phyloP scores from a whole-genome alignment of 2,888 invertebrate genomes.

The Nephrotoma appendiculata region DNA sequence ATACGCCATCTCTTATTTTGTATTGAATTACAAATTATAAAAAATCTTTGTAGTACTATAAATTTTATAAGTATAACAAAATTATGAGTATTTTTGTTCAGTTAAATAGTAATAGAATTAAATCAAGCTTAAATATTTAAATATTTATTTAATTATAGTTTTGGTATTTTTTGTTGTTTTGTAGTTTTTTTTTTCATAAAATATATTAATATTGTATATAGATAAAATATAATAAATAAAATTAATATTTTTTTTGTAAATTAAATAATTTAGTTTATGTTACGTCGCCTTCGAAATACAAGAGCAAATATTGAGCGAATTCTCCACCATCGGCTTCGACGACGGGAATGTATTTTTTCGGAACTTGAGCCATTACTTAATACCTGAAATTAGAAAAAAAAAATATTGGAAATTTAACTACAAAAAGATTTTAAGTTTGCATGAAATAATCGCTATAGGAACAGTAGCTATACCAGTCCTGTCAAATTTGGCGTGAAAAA shows the following conservation, averaged over 20 bases:
- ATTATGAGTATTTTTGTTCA: neutral
- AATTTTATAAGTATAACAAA: neutral
- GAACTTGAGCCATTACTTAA: slow-evolving; percentile 37
- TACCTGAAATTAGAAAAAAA: slow-evolving; percentile 24
- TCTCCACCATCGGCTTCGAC: slow-evolving; percentile 69
- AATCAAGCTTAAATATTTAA: neutral
- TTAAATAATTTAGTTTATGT: slow-evolving; percentile 22
- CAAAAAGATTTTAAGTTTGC: neutral
- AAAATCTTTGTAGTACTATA: neutral
- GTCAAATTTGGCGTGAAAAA: neutral
- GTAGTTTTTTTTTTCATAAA: neutral
- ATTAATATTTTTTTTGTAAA: neutral
- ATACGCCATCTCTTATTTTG: neutral
- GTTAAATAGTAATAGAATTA: neutral
- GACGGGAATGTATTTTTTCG: slow-evolving; percentile 36
- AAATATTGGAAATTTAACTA: neutral
- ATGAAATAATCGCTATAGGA: no score
- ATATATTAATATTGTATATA: neutral
- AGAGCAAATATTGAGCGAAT: slow-evolving; percentile 70
- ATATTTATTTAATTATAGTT: neutral
- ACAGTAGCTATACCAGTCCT: no score
- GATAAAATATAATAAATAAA: neutral
- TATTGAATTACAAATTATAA: neutral
- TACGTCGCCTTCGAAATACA: slow-evolving; percentile 42
- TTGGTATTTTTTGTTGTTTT: neutral